Base-by-base conservation (phyloP, 2,113 vertebrate genomes). In the Actenoides lindsayi region DNA sequence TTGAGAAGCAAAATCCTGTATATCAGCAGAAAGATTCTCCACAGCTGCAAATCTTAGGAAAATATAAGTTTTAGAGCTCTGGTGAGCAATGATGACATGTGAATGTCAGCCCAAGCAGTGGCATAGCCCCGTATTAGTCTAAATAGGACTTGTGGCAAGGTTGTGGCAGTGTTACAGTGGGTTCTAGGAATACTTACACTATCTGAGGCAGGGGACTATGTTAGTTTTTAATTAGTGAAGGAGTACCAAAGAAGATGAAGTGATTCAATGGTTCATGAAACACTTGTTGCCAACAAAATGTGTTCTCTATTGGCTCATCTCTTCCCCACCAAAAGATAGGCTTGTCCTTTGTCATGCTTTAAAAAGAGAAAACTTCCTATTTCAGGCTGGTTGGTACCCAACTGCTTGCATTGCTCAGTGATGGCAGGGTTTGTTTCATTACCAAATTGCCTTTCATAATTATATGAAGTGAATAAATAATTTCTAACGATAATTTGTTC, bases 101-200 rank as follows among this genome's bases (percentile, higher is more conserved):
- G 13, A 33, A 53, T 27, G 10, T 64, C 18, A 68, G 14, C 3
- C n/a, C 31, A 70, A 71, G 11, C 7, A 46, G 28, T 13, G 12
- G 7, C 0, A 0, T 10, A 41, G 19, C 7, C 42, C 6, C 0
- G 0, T 21, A 3, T 46, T 21, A 75, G 14, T 15, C 30, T 54
- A 28, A 81, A 53, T 4, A 46, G 9, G 31, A 60, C 25, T 51
- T 50, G 11, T 6, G 35, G 1, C 7, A 69, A 76, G 20, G 11
- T 39, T 50, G 10, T 75, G 44, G 8, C 16, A 73, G 51, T 63
- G 17, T 42, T 89, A 20, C 1, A 67, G 11, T 13, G 8, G 7
- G 4, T 70, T 90, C 11, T 24, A 87, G 16, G 24, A 62, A 13
- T 15, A 23, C 5, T 44, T 70, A 11, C 51, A 9, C 7, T 18